Base-by-base conservation (phyloP, 2,113 vertebrate species). In the Centropus unirufus region DNA sequence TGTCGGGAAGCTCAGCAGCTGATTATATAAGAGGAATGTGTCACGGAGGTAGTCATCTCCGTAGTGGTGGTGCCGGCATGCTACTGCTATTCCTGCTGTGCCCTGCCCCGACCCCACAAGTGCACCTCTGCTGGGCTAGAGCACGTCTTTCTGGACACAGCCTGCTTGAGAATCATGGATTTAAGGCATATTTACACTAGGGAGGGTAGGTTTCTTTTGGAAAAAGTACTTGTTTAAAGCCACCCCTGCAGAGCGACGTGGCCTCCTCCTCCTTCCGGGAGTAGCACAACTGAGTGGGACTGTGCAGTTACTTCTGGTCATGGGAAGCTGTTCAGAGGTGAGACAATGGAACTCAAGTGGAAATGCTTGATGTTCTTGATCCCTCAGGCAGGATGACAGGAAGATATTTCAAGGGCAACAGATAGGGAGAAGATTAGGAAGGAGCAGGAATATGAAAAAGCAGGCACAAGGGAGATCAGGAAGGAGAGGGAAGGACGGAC, bases 1-100 rank as follows among this genome's bases (percentile, higher is more conserved):
- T 96, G 91, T 90, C 80, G 82, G 69, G 80, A 67, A 95, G 57
- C 66, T 95, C n/a, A 52, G 66, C 57, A 66, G 84, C 72, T 94
- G 46, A 76, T 97, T 96, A 90, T 90, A 2, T 90, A 95, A 93
- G 90, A 92, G 80, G 90, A 72, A 86, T 94, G 95, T 89, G 93
- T 95, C 95, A 96, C 3, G 0, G 80, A 20, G 78, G 66, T 90
- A 95, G 93, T 93, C 95, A 96, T 93, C 87, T 44, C 69, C 1
- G 0, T 40, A 40, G 61, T 78, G 83, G 68, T 80, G 76, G 49
- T 80, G 27, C 91, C 72, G 91, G 89, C 76, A 78, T 1, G 10
- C 57, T 72, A 12, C 64, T 90, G 76, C 70, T 81, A 1, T 63
- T 74, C 86, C 90, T 57, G 5, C 73, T 29, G 46, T 52, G 74